Conservation (phyloP, 2,888 invertebrate species). For the Antheraea assamensis region DNA sequence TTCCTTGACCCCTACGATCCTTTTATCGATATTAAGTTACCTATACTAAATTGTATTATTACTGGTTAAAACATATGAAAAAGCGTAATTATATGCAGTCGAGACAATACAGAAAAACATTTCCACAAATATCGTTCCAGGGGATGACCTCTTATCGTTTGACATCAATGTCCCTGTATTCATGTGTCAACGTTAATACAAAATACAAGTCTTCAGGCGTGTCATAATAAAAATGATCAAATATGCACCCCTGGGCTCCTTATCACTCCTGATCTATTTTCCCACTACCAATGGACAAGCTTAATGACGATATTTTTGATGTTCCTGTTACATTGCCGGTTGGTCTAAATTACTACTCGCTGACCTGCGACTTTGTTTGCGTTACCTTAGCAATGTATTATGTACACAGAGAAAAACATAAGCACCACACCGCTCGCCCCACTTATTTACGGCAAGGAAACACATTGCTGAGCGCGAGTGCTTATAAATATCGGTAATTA, state of each 20-base stretch:
- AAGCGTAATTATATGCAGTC: not conserved
- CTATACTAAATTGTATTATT: too few relatives aligned
- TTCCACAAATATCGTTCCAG: not conserved
- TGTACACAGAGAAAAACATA: too few relatives aligned
- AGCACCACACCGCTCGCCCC: too few relatives aligned
- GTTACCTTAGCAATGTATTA: too few relatives aligned
- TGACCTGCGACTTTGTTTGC: not conserved
- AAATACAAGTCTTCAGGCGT: conserved; percentile 39
- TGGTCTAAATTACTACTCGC: not conserved
- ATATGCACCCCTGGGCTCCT: conserved; percentile 72
- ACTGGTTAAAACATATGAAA: too few relatives aligned
- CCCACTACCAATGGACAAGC: conserved; percentile 32
- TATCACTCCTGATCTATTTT: conserved; percentile 60
- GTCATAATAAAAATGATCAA: conserved; percentile 58
- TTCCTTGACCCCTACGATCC: too few relatives aligned
- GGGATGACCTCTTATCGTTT: not conserved
- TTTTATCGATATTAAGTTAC: too few relatives aligned
- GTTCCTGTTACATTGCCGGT: conserved; percentile 26
- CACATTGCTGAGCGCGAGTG: too few relatives aligned
- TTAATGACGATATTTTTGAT: not conserved
- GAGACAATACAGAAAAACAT: not conserved
- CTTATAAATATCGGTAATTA: too few relatives aligned
- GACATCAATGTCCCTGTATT: not conserved
- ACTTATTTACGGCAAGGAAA: too few relatives aligned
- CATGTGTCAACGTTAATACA: conserved; percentile 29